A percentile compares a stretch with the other conserved stretches of the same genome.
These are phyloP conservation scores for Tachina fera DNA, from an alignment of 2,888 invertebrate genomes.

Conservation along the genomic window DNA sequence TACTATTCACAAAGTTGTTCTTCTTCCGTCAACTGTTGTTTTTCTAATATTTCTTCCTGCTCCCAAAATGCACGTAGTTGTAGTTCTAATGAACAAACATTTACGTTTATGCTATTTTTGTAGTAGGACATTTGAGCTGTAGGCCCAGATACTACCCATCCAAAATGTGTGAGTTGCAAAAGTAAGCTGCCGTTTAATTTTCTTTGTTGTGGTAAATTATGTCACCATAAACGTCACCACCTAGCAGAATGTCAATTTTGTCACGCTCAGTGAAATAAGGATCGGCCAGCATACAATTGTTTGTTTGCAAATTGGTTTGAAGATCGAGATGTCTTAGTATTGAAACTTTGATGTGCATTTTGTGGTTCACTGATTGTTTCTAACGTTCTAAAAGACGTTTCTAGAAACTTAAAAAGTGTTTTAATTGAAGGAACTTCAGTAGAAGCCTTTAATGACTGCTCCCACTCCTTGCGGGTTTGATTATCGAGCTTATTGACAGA, in stretches of 20 bases:
- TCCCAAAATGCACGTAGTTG: conserved; percentile 4
- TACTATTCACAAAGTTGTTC: conserved; percentile 14
- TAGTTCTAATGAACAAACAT: not conserved
- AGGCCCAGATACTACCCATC: conserved; percentile 16
- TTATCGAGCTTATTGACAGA: too few species aligned
- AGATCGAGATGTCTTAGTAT: not conserved
- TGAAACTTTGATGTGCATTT: not conserved
- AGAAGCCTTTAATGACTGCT: not conserved
- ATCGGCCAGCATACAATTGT: not conserved
- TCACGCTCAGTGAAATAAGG: not conserved
- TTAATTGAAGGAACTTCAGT: not conserved
- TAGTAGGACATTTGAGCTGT: not conserved
- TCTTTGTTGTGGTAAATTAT: conserved; percentile 11
- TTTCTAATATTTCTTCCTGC: not conserved
- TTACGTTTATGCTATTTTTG: not conserved
- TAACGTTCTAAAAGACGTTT: not conserved
- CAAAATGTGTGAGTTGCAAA: conserved; percentile 27
- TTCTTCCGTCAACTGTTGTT: not conserved
- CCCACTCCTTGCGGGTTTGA: too few species aligned
- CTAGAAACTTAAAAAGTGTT: conserved; percentile 6
- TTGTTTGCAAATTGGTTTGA: not conserved
- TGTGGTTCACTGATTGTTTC: too few species aligned
- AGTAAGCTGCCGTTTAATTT: conserved; percentile 6
- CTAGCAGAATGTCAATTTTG: conserved; percentile 12
- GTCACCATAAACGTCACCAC: conserved; percentile 13